Evolutionary conservation across 2,797 vertebrate genomes (phyloP).

Genomic region (Denticeps clupeoides): DNA sequence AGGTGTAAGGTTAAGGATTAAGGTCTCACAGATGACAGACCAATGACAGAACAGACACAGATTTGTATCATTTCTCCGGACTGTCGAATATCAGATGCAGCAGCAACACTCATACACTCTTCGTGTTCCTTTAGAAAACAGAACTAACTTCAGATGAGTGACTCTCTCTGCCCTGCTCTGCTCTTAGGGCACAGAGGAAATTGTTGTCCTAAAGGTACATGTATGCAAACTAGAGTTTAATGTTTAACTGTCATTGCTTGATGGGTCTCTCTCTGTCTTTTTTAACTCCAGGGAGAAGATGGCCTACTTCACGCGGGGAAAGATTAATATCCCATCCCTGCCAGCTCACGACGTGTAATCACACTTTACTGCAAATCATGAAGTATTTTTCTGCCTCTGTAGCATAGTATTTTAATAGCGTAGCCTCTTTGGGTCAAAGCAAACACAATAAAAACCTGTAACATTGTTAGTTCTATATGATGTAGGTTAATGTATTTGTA

Average conservation of each 20-base stretch:
- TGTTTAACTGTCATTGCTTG: neutral
- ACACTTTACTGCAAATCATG: conserved; percentile 15
- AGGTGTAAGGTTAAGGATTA: too few species aligned
- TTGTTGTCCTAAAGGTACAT: neutral
- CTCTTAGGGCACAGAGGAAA: neutral
- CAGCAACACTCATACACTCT: too few species aligned
- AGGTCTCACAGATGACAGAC: too few species aligned
- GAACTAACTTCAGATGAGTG: too few species aligned
- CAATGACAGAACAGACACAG: too few species aligned
- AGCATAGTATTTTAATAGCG: conserved; percentile 38
- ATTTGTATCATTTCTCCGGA: too few species aligned
- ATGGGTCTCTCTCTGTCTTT: neutral
- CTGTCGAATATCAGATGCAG: too few species aligned
- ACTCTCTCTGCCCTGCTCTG: neutral
- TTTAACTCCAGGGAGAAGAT: conserved; percentile 65
- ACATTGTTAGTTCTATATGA: conserved; percentile 30
- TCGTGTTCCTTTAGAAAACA: too few species aligned
- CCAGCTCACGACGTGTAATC: conserved; percentile 69
- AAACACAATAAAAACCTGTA: conserved; percentile 6
- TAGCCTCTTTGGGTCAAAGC: conserved; percentile 36
- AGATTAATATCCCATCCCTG: conserved; percentile 67
- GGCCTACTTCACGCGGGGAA: conserved; percentile 71
- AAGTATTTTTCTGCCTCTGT: conserved; percentile 38
- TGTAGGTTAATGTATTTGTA: conserved; percentile 45
- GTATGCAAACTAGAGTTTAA: neutral